A percentile compares a stretch with the other conserved stretches of the same genome.
phyloP scores from a whole-genome alignment of 1,140 invertebrate genomes.

The Procambarus clarkii region DNA sequence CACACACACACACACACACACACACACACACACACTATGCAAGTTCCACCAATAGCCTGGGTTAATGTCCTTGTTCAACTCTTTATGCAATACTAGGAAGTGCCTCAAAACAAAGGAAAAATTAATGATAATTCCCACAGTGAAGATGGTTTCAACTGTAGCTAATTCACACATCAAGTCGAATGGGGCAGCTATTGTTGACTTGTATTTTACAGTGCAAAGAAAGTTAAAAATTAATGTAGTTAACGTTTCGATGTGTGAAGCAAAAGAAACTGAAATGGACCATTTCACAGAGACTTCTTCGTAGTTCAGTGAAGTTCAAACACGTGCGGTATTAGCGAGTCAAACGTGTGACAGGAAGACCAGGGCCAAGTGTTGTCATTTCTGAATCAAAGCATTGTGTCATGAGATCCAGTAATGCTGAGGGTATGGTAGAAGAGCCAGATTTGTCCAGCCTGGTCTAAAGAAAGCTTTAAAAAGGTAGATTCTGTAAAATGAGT shows the following conservation, averaged over 20 bases:
- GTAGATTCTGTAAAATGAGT: constrained; percentile 67
- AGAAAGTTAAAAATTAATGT: background rate
- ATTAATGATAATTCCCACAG: background rate
- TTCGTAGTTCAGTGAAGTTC: background rate
- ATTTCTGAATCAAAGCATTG: background rate
- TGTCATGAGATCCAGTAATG: constrained; percentile 20
- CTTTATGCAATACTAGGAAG: constrained; percentile 42
- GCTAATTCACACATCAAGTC: background rate
- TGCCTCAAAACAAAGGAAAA: constrained; percentile 43
- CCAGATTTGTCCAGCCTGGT: constrained; percentile 46
- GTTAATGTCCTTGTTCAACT: constrained; percentile 19
- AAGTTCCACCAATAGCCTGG: constrained; percentile 18
- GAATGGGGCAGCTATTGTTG: background rate
- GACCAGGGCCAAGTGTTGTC: constrained; percentile 15
- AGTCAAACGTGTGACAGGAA: background rate
- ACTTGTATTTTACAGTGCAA: background rate
- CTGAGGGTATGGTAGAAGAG: constrained; percentile 36
- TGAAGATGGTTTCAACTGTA: too few relatives aligned
- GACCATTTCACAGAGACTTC: constrained; percentile 8
- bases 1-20: too few relatives aligned
- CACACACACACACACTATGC: background rate
- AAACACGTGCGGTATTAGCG: background rate
- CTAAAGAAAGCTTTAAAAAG: constrained; percentile 60
- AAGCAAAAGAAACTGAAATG: background rate
- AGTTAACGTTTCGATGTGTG: background rate